A percentile compares a stretch with the other conserved stretches of the same genome.
phyloP scores from a whole-genome alignment of 2,113 vertebrate genomes.

The Pachypanchax playfairii region DNA sequence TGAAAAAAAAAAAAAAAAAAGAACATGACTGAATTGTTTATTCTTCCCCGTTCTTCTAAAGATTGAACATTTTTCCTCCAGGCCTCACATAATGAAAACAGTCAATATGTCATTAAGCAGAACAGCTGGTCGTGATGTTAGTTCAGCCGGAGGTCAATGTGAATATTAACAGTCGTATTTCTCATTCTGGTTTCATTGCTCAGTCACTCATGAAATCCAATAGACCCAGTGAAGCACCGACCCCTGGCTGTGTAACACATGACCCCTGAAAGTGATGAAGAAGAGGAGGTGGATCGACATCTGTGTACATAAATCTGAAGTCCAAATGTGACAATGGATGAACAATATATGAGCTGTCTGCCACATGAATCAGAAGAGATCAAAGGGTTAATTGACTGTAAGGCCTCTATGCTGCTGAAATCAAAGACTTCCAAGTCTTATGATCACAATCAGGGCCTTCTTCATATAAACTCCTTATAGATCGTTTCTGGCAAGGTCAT shows the following conservation, averaged over 20 bases:
- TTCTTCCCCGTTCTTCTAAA: neutral
- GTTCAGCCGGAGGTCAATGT: constrained; percentile 47
- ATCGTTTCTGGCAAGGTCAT: constrained; percentile 46
- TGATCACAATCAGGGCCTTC: constrained; percentile 55
- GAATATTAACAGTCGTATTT: constrained; percentile 50
- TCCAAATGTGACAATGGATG: constrained; percentile 13
- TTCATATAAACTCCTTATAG: neutral
- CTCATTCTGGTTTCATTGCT: constrained; percentile 57
- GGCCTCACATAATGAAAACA: constrained; percentile 30
- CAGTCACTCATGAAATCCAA: constrained; percentile 52
- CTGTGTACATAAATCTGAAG: constrained; percentile 5
- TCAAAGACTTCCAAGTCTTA: constrained; percentile 47
- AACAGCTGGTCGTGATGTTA: constrained; percentile 26
- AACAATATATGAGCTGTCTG: constrained; percentile 6
- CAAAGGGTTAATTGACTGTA: constrained; percentile 66
- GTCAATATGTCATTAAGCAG: constrained; percentile 49
- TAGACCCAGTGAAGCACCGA: constrained; percentile 4
- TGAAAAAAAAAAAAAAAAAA: neutral
- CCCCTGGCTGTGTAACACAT: constrained; percentile 23
- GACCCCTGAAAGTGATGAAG: constrained; percentile 28
- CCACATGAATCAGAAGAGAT: constrained; percentile 30
- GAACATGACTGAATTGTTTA: neutral
- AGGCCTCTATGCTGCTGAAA: constrained; percentile 46
- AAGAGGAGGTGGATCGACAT: neutral
- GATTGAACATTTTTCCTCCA: constrained; percentile 6